Evolutionary conservation across 35 echinoderm and acorn worm species (phyloP).

Genomic region (Strongylocentrotus purpuratus): DNA sequence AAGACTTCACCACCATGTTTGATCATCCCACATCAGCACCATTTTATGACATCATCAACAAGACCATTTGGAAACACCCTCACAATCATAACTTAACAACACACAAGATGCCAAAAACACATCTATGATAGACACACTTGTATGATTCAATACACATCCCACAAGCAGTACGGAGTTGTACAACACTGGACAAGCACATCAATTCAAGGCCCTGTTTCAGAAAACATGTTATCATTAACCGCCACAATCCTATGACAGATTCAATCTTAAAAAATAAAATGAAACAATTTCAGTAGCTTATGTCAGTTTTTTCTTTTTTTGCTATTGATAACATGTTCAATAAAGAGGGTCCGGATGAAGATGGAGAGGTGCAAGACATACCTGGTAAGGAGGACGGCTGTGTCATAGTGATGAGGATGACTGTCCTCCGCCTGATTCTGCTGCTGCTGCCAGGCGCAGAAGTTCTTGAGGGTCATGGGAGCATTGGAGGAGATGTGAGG

Average conservation of each 20-base stretch:
- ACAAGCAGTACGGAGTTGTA: neutral
- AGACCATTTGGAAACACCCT: neutral
- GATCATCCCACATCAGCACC: too few relatives aligned
- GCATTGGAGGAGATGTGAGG: conserved; percentile 61
- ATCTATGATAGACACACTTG: neutral
- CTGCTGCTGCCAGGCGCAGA: conserved; percentile 63
- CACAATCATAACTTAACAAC: neutral
- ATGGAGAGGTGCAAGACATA: conserved; percentile 24
- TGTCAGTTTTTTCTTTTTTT: neutral
- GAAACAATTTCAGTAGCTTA: neutral
- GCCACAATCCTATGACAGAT: neutral
- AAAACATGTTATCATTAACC: neutral
- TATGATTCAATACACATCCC: neutral
- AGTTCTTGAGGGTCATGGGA: conserved; percentile 55
- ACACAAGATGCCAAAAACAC: neutral
- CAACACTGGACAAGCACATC: neutral
- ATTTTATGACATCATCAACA: neutral
- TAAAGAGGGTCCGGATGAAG: neutral
- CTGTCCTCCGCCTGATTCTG: conserved; percentile 56
- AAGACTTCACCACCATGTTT: too few relatives aligned
- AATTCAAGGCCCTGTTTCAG: too few relatives aligned
- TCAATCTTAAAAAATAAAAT: neutral
- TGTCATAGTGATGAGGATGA: conserved; percentile 74
- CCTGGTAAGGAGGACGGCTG: conserved; percentile 69
- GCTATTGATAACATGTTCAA: neutral